phyloP scores from a whole-genome alignment of 2,113 vertebrate genomes.

The Trematocara nigrifrons region DNA sequence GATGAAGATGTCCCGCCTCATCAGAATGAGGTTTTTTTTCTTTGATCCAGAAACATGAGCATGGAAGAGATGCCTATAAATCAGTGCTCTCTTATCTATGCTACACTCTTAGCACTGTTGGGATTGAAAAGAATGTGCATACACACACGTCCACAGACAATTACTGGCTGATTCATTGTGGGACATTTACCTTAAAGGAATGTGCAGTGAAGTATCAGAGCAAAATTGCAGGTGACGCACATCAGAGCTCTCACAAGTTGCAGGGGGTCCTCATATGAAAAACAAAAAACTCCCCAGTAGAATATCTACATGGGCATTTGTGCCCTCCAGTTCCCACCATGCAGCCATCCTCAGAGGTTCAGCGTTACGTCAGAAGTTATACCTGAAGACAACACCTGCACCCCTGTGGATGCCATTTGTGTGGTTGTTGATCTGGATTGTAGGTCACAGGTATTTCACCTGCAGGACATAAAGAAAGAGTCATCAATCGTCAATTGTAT shows the following conservation, averaged over 20 bases:
- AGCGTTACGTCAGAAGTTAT: background rate
- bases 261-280: slow-evolving; percentile 3
- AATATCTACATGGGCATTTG: background rate
- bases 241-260: slow-evolving; percentile 15
- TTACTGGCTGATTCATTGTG: background rate
- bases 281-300: background rate
- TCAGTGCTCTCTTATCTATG: background rate
- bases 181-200: background rate
- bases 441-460: background rate
- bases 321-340: background rate
- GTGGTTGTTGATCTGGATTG: background rate
- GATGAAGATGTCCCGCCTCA: background rate
- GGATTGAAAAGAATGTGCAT: too few relatives aligned
- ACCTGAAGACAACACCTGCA: background rate
- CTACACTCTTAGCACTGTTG: too few relatives aligned
- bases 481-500: fast-evolving
- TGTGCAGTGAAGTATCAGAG: background rate
- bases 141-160: background rate
- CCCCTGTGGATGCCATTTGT: slow-evolving; percentile 7
- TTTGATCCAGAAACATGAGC: background rate
- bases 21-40: background rate
- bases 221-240: background rate
- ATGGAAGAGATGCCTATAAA: background rate
- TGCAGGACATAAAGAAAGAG: background rate
- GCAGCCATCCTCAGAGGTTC: background rate